Percentiles rank a stretch among this genome's conserved stretches.
phyloP scores from a whole-genome alignment of 1,140 invertebrate species.

The Drosophila tani region DNA sequence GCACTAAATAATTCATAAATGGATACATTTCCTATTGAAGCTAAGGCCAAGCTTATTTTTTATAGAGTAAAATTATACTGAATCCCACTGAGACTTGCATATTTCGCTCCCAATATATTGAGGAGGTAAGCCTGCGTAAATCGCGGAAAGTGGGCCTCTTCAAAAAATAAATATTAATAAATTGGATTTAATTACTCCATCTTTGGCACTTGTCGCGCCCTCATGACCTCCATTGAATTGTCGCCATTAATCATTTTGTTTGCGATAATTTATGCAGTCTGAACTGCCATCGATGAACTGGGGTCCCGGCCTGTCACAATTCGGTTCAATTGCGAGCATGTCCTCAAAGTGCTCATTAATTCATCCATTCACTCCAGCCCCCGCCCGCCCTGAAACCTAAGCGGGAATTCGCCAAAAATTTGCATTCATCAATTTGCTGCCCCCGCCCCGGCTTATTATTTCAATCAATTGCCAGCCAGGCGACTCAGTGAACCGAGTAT shows the following conservation, averaged over 20 bases:
- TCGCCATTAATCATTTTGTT: constrained; percentile 40
- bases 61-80: neutral
- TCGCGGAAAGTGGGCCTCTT: neutral
- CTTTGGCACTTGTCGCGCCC: constrained; percentile 22
- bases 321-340: constrained; percentile 53
- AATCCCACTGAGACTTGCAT: neutral
- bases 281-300: constrained; percentile 15
- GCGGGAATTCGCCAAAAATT: constrained; percentile 16
- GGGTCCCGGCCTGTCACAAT: constrained; percentile 31
- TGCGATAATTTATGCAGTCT: constrained; percentile 38
- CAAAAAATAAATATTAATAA: constrained; percentile 12
- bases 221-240: constrained; percentile 17
- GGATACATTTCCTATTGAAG: neutral
- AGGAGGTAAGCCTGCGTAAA: neutral
- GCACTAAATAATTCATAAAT: neutral
- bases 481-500: constrained; percentile 23
- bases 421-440: constrained; percentile 42
- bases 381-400: constrained; percentile 17
- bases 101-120: neutral
- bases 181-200: constrained; percentile 30
- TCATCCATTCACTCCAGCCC: constrained; percentile 48
- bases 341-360: constrained; percentile 70
- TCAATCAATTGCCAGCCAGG: constrained; percentile 22
- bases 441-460: constrained; percentile 41
- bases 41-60: neutral